Percentiles rank a stretch among this genome's conserved stretches.
Evolutionary conservation across 2,797 vertebrate genomes (phyloP).

Genomic region (Prionace glauca): DNA sequence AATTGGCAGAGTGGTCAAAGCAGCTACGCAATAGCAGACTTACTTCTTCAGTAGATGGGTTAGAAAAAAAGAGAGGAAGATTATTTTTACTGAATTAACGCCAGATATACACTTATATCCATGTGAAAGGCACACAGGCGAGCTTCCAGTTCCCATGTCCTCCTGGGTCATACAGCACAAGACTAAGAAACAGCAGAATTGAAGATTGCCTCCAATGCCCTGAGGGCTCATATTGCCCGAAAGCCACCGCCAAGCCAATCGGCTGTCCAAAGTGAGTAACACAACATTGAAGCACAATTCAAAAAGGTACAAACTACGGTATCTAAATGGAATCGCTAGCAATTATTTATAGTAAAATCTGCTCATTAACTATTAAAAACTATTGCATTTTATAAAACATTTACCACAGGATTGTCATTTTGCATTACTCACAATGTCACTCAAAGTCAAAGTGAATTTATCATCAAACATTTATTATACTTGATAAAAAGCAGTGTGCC

Average conservation of each 20-base stretch:
- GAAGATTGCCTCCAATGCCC: conserved; percentile 72
- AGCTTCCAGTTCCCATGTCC: conserved; percentile 76
- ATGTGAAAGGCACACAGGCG: conserved; percentile 64
- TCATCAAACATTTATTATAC: not conserved
- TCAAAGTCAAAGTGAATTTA: not conserved
- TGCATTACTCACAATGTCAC: not conserved
- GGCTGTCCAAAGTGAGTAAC: conserved; percentile 70
- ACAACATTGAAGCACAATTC: not conserved
- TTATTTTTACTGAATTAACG: not conserved
- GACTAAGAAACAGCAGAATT: conserved; percentile 60
- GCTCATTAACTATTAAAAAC: not conserved
- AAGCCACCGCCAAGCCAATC: conserved; percentile 71
- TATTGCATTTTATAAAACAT: not conserved
- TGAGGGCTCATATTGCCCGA: conserved; percentile 69
- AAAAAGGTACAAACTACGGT: not conserved
- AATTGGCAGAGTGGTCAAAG: too few relatives aligned
- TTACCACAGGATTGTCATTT: not conserved
- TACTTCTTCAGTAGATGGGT: not conserved
- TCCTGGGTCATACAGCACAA: conserved; percentile 67
- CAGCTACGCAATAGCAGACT: not conserved
- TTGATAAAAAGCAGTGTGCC: not conserved
- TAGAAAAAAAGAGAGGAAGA: not conserved
- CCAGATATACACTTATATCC: not conserved
- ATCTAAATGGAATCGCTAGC: not conserved
- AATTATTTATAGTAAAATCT: conserved; percentile 24